These are phyloP conservation scores for Teleopsis dalmanni DNA, from an alignment of 1,140 invertebrate species.

Conservation along the genomic window DNA sequence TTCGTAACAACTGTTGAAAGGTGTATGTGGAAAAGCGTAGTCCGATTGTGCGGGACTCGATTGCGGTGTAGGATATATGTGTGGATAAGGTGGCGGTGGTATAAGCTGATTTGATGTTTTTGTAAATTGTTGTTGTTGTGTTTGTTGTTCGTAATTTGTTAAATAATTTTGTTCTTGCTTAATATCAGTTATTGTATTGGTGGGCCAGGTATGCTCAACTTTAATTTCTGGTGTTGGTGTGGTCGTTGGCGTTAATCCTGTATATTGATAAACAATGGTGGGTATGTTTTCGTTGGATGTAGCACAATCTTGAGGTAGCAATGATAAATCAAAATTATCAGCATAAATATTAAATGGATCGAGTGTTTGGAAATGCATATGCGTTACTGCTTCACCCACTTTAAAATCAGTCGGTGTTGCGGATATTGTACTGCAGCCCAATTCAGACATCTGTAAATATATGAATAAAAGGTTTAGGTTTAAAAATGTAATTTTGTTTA, in stretches of 20 bases:
- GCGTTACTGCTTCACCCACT: neutral
- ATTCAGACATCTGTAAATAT: too few relatives aligned
- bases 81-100: constrained; percentile 32
- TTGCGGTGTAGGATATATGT: constrained; percentile 39
- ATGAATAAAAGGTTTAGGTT: too few relatives aligned
- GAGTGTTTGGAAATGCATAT: constrained; percentile 50
- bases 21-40: constrained; percentile 23
- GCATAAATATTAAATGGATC: constrained; percentile 58
- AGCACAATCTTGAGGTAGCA: constrained; percentile 52
- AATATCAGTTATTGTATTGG: constrained; percentile 9
- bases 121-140: constrained; percentile 1
- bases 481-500: too few relatives aligned
- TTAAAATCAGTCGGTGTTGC: neutral
- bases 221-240: constrained; percentile 27
- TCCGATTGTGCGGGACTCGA: constrained; percentile 38
- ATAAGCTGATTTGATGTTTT: constrained; percentile 24
- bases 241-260: constrained; percentile 2
- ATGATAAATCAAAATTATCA: constrained; percentile 65
- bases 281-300: constrained; percentile 25
- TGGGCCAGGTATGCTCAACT: constrained; percentile 35
- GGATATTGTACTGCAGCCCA: too few relatives aligned
- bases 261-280: constrained; percentile 33
- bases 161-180: constrained; percentile 14
- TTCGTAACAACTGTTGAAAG: constrained; percentile 27
- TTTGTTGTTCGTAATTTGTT: constrained; percentile 2